Percentiles rank a stretch among this genome's conserved stretches.
Evolutionary conservation across 2,888 invertebrate genomes (phyloP).

Genomic region (Ceraclea dissimilis): DNA sequence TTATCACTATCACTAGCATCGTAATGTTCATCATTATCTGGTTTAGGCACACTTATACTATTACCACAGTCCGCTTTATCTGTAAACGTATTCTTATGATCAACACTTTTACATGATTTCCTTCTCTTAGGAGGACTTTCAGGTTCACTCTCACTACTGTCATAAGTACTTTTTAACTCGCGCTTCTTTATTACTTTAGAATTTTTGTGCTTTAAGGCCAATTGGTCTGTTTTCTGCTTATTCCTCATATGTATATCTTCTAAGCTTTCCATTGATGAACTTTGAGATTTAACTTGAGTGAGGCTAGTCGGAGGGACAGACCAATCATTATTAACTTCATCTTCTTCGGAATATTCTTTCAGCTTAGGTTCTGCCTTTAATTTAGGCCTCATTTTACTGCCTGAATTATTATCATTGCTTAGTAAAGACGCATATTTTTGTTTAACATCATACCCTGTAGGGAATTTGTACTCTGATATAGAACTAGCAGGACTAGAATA

Average conservation of each 20-base stretch:
- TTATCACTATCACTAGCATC: constrained; percentile 18
- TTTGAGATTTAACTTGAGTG: constrained; percentile 39
- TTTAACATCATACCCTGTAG: constrained; percentile 33
- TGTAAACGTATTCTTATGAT: constrained; percentile 4
- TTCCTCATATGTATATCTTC: constrained; percentile 47
- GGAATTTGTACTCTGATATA: constrained; percentile 27
- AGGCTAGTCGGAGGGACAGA: constrained; percentile 28
- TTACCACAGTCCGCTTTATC: neutral
- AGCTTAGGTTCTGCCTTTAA: constrained; percentile 64
- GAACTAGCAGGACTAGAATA: constrained; percentile 27
- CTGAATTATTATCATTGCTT: constrained; percentile 26
- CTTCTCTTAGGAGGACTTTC: constrained; percentile 38
- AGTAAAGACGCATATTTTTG: constrained; percentile 27
- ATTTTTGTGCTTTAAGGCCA: constrained; percentile 38
- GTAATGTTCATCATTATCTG: constrained; percentile 3
- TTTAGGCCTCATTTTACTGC: constrained; percentile 62
- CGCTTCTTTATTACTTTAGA: constrained; percentile 31
- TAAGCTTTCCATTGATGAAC: constrained; percentile 48
- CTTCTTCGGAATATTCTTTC: constrained; percentile 52
- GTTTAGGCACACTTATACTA: neutral
- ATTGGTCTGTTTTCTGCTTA: constrained; percentile 42
- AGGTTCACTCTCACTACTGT: constrained; percentile 43
- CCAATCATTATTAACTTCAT: constrained; percentile 39
- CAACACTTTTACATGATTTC: constrained; percentile 34
- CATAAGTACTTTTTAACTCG: constrained; percentile 29